Conservation (phyloP, 1,140 invertebrate genomes). For the Drosophila watanabei region DNA sequence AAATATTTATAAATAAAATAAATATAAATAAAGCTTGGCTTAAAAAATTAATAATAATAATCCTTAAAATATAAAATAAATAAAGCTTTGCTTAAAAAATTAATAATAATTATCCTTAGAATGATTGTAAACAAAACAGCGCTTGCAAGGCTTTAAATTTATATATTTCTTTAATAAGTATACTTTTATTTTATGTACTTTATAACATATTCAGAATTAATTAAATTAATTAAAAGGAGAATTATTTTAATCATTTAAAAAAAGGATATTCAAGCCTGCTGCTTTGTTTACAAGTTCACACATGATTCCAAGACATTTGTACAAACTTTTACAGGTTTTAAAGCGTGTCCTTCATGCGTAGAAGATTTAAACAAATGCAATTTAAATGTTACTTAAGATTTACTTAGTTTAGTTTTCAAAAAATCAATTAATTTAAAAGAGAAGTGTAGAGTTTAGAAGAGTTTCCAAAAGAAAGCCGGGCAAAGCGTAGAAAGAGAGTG, state of each 20-base stretch:
- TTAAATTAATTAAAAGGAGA: not conserved
- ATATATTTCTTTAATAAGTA: not conserved
- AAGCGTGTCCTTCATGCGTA: constrained; percentile 2
- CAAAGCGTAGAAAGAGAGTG: not conserved
- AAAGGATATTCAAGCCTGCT: not conserved
- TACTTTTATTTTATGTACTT: no score
- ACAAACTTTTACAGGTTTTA: not conserved
- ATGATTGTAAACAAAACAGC: not conserved
- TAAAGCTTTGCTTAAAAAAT: not conserved
- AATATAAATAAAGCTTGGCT: no score
- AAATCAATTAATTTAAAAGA: not conserved
- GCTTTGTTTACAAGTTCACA: not conserved
- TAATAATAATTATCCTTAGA: not conserved
- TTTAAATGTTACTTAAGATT: not conserved
- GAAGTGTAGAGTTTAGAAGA: not conserved
- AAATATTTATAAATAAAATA: not conserved
- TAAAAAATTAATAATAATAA: not conserved
- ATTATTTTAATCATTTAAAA: no score
- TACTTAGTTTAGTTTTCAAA: not conserved
- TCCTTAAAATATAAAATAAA: no score
- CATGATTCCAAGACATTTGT: not conserved
- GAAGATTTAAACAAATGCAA: constrained; percentile 1
- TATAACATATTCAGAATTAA: not conserved
- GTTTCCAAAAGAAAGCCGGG: not conserved
- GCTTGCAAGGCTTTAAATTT: not conserved